These are phyloP conservation scores for Hyppa rectilinea DNA, from an alignment of 2,888 invertebrate species.

Conservation along the genomic window DNA sequence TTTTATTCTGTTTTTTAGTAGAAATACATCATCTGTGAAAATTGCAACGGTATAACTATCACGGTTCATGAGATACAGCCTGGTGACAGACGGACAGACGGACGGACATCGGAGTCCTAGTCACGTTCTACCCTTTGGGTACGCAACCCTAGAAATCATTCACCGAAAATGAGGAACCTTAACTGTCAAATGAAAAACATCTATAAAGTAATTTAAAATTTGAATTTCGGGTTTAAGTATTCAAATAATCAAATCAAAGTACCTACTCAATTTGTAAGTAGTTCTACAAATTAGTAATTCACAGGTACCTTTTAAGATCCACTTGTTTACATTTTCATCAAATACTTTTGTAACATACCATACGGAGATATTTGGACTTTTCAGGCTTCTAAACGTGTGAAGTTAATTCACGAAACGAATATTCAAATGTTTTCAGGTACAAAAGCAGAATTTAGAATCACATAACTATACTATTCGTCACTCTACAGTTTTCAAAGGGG, in stretches of 20 bases:
- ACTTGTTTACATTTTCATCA: not conserved
- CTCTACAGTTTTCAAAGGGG: constrained; percentile 5
- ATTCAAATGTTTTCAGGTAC: constrained; percentile 5
- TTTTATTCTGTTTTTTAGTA: too few relatives aligned
- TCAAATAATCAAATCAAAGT: not conserved
- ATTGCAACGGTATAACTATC: too few relatives aligned
- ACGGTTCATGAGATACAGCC: too few relatives aligned
- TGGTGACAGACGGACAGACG: too few relatives aligned
- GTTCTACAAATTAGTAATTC: not conserved
- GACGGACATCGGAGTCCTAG: too few relatives aligned
- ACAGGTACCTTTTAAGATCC: not conserved
- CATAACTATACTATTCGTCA: not conserved
- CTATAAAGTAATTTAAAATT: not conserved
- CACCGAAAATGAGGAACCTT: not conserved
- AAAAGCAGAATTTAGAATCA: constrained; percentile 6
- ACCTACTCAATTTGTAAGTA: not conserved
- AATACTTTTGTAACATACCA: not conserved
- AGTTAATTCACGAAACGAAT: not conserved
- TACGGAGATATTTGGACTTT: not conserved
- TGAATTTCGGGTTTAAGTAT: not conserved
- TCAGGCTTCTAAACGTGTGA: not conserved
- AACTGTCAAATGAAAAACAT: not conserved
- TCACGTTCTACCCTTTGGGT: too few relatives aligned
- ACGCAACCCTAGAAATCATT: too few relatives aligned
- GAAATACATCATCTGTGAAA: too few relatives aligned